These are phyloP conservation scores for Chrysopilus asiliformis DNA, from an alignment of 2,888 invertebrate genomes.

Conservation along the genomic window DNA sequence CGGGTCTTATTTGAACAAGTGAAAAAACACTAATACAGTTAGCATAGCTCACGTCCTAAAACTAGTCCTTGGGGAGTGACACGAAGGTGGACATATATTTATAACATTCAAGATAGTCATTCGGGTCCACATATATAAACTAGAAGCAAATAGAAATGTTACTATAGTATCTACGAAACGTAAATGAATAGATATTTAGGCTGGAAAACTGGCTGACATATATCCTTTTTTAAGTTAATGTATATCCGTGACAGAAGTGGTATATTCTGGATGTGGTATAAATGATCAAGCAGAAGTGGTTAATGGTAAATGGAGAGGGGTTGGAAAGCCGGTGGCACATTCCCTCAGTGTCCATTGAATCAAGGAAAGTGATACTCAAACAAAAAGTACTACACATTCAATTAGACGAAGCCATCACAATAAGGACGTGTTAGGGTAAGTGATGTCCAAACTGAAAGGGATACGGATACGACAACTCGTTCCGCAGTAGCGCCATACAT, in stretches of 20 bases:
- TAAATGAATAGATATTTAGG: no score
- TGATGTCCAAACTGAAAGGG: neutral
- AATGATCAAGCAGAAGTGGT: neutral
- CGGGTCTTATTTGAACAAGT: constrained; percentile 11
- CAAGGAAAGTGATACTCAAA: constrained; percentile 7
- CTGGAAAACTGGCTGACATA: no score
- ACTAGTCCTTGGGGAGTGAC: constrained; percentile 4
- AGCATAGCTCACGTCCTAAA: constrained; percentile 10
- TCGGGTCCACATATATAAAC: no score
- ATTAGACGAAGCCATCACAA: constrained; percentile 7
- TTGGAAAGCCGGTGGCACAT: neutral
- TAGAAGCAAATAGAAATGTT: no score
- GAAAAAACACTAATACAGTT: constrained; percentile 8
- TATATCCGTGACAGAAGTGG: no score
- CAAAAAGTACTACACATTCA: constrained; percentile 10
- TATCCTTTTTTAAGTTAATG: no score
- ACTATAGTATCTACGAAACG: no score
- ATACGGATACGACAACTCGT: no score
- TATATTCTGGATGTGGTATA: neutral
- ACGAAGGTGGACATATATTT: neutral
- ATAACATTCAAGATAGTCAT: no score
- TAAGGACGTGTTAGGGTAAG: constrained; percentile 1
- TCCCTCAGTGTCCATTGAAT: constrained; percentile 2
- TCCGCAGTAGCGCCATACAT: no score
- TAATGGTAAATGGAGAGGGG: neutral